phyloP scores from a whole-genome alignment of 2,113 vertebrate species.

The Hemibagrus wyckioides region DNA sequence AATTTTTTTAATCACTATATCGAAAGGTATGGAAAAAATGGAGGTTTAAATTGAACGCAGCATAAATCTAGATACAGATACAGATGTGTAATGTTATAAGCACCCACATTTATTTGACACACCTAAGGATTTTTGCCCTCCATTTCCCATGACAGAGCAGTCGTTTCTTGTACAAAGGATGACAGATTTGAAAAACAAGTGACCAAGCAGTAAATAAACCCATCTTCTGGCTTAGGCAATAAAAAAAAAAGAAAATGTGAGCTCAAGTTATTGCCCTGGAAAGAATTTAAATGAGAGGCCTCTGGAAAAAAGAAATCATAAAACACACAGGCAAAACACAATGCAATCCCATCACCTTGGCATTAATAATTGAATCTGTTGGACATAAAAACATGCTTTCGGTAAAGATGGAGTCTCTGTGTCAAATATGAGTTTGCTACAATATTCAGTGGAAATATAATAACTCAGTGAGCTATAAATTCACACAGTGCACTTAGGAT shows the following conservation, averaged over 20 bases:
- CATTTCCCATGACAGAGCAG: neutral
- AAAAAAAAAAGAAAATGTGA: conserved; percentile 1
- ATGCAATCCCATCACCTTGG: neutral
- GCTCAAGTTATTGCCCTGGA: conserved; percentile 21
- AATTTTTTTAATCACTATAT: too few relatives aligned
- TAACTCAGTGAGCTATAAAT: conserved; percentile 13
- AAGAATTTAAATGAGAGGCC: conserved; percentile 3
- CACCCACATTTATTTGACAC: too few relatives aligned
- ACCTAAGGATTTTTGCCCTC: neutral
- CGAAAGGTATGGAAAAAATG: too few relatives aligned
- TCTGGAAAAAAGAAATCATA: conserved; percentile 1
- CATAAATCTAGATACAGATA: too few relatives aligned
- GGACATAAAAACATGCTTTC: neutral
- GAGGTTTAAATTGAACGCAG: too few relatives aligned
- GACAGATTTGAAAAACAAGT: conserved; percentile 6
- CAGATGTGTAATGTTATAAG: too few relatives aligned
- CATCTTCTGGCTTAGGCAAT: neutral
- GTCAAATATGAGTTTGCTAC: conserved; percentile 4
- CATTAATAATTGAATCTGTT: conserved; percentile 16
- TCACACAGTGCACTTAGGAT: neutral
- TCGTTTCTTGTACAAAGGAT: conserved; percentile 11
- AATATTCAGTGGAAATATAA: neutral
- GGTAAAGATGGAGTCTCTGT: too few relatives aligned
- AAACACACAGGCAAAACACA: neutral
- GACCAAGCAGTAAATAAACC: conserved; percentile 9